A percentile compares a stretch with the other conserved stretches of the same genome.
phyloP scores from a whole-genome alignment of 2,113 vertebrate genomes.

The Brienomyrus longianalis region DNA sequence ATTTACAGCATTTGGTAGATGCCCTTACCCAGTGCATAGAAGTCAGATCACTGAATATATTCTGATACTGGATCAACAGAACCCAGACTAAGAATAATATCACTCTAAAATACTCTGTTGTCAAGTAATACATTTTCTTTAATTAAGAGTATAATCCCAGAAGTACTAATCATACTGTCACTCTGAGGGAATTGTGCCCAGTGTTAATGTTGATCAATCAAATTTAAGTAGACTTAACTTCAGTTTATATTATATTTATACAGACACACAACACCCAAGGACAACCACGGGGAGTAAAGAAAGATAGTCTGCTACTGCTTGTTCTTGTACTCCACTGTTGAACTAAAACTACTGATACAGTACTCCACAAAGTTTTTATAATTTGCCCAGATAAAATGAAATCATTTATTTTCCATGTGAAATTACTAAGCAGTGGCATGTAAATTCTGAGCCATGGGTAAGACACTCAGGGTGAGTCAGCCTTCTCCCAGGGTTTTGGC shows the following conservation, averaged over 20 bases:
- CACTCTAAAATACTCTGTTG: too few relatives aligned
- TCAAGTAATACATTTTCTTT: too few relatives aligned
- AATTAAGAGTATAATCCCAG: too few relatives aligned
- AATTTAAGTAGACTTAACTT: not conserved
- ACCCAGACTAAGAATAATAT: too few relatives aligned
- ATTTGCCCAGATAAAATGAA: not conserved
- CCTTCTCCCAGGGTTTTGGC: conserved; percentile 61
- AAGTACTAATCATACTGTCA: not conserved
- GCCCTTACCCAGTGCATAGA: too few relatives aligned
- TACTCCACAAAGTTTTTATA: not conserved
- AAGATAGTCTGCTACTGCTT: not conserved
- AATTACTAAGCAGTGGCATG: not conserved
- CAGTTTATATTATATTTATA: not conserved
- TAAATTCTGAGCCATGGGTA: not conserved
- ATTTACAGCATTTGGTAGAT: too few relatives aligned
- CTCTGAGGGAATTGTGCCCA: not conserved
- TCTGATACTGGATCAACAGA: too few relatives aligned
- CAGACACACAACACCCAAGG: not conserved
- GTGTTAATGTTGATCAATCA: not conserved
- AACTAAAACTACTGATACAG: not conserved
- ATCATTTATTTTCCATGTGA: not conserved
- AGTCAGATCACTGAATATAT: too few relatives aligned
- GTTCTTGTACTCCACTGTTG: not conserved
- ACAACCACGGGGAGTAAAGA: not conserved
- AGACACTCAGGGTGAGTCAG: not conserved